Evolutionary conservation across 2,113 vertebrate species (phyloP).

Genomic region (Bubo bubo): DNA sequence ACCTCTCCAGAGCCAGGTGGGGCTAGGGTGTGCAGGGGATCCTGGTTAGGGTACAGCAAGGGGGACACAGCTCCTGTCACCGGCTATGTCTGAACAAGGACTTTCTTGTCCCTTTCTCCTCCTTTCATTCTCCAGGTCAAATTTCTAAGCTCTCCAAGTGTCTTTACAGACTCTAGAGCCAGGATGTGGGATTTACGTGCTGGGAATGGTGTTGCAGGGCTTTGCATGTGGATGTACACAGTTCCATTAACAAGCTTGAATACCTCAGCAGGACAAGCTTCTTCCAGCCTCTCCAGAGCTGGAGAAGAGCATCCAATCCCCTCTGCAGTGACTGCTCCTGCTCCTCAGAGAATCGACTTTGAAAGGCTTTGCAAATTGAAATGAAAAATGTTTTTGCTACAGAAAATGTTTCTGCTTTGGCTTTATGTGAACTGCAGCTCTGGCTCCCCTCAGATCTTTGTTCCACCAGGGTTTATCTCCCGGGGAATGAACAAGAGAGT

Average conservation of each 20-base stretch:
- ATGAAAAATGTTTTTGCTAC: not conserved
- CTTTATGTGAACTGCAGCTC: not conserved
- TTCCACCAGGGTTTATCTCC: not conserved
- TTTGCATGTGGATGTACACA: not conserved
- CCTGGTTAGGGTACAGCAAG: not conserved
- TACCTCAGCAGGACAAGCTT: not conserved
- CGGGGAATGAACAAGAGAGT: not conserved
- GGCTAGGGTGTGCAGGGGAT: not conserved
- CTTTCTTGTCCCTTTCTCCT: not conserved
- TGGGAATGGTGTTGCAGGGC: not conserved
- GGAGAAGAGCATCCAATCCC: not conserved
- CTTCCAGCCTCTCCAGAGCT: not conserved
- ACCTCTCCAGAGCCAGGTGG: not conserved
- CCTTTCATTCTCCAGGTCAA: not conserved
- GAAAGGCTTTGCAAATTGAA: not conserved
- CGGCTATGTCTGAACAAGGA: not conserved
- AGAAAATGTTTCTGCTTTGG: not conserved
- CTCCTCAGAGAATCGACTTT: not conserved
- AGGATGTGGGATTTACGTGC: not conserved
- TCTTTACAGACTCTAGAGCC: not conserved
- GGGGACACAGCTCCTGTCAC: not conserved
- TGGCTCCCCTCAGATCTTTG: not conserved
- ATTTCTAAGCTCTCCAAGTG: not conserved
- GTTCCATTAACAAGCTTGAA: not conserved
- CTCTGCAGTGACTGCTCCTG: fast-evolving